Conservation (phyloP, 2,888 invertebrate species). For the Platycheirus rosarum region DNA sequence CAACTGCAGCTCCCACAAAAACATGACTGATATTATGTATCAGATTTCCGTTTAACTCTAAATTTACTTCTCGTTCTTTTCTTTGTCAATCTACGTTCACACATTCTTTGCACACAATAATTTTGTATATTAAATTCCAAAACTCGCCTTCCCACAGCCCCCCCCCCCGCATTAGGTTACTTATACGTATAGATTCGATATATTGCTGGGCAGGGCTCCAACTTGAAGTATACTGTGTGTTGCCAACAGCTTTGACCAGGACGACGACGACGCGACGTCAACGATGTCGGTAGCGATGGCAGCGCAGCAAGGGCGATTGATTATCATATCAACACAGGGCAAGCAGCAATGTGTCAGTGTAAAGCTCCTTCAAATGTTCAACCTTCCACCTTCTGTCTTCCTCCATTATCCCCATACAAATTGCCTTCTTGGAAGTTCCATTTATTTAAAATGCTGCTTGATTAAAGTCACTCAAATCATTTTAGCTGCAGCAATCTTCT, state of each 20-base stretch:
- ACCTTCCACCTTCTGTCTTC: conserved; percentile 12
- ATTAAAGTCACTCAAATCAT: conserved; percentile 10
- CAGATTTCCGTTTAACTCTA: conserved; percentile 72
- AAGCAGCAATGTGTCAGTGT: conserved; percentile 19
- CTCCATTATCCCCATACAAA: conserved; percentile 14
- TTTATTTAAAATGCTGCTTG: conserved; percentile 27
- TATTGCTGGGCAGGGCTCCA: conserved; percentile 45
- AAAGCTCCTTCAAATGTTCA: too few species aligned
- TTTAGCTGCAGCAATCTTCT: conserved; percentile 12
- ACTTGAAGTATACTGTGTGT: conserved; percentile 37
- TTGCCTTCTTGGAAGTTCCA: conserved; percentile 36
- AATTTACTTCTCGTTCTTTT: conserved; percentile 71
- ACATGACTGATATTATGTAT: conserved; percentile 65
- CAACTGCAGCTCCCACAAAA: neutral
- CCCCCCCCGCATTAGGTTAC: conserved; percentile 17
- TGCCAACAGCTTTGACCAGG: conserved; percentile 51
- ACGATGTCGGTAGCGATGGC: conserved; percentile 10
- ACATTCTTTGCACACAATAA: conserved; percentile 59
- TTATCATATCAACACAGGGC: conserved; percentile 59
- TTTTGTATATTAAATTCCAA: conserved; percentile 71
- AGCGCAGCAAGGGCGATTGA: conserved; percentile 55
- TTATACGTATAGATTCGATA: conserved; percentile 8
- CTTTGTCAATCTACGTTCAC: conserved; percentile 67
- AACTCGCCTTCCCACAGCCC: conserved; percentile 47
- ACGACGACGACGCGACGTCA: conserved; percentile 7